Evolutionary conservation across 2,113 vertebrate genomes (phyloP).

Genomic region (Neoarius graeffei): DNA sequence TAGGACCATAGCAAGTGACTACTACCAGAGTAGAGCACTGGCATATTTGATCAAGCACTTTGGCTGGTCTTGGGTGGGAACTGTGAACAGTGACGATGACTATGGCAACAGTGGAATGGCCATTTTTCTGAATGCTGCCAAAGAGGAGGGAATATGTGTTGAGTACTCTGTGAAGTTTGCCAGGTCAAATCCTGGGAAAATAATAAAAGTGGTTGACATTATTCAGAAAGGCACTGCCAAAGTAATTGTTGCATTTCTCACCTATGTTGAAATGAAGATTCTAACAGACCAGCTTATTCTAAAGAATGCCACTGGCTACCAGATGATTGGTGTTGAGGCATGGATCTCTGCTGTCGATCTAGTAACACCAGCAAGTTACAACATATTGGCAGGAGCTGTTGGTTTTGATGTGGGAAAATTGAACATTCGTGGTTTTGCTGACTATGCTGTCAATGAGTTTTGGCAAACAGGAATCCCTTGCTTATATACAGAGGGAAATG

Average conservation of each 20-base stretch:
- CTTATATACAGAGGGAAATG: background rate
- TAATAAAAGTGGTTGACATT: slow-evolving; percentile 67
- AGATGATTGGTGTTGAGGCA: slow-evolving; percentile 73
- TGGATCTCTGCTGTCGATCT: slow-evolving; percentile 73
- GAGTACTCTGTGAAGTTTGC: slow-evolving; percentile 70
- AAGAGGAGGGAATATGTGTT: slow-evolving; percentile 70
- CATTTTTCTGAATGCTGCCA: slow-evolving; percentile 65
- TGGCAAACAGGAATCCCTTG: slow-evolving; percentile 64
- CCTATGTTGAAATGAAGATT: slow-evolving; percentile 69
- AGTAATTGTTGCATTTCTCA: slow-evolving; percentile 71
- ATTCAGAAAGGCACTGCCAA: slow-evolving; percentile 66
- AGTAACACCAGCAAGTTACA: slow-evolving; percentile 65
- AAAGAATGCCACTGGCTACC: slow-evolving; percentile 68
- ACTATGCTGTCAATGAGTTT: slow-evolving; percentile 65
- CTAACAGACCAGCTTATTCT: slow-evolving; percentile 66
- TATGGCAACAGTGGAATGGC: slow-evolving; percentile 76
- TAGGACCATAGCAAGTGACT: slow-evolving; percentile 73
- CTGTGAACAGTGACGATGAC: slow-evolving; percentile 72
- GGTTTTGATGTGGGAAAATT: slow-evolving; percentile 69
- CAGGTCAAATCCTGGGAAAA: slow-evolving; percentile 63
- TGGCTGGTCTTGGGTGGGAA: slow-evolving; percentile 74
- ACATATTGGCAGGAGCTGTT: slow-evolving; percentile 67
- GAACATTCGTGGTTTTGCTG: slow-evolving; percentile 64
- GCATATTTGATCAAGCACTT: slow-evolving; percentile 71
- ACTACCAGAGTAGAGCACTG: slow-evolving; percentile 67